phyloP scores from a whole-genome alignment of 1,140 invertebrate species.

The Metopolophium dirhodum region DNA sequence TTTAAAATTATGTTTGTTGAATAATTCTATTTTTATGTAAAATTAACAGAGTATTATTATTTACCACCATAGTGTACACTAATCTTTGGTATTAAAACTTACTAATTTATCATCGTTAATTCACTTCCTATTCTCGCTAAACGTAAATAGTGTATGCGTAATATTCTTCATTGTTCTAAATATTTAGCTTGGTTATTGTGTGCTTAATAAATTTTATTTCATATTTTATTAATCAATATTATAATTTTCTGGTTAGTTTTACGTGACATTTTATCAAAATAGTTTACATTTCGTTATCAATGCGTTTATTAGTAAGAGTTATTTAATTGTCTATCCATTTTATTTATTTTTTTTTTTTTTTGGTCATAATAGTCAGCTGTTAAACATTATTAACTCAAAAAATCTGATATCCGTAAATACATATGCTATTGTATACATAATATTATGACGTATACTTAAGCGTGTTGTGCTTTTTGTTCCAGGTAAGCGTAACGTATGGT shows the following conservation, averaged over 20 bases:
- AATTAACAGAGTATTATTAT: not conserved
- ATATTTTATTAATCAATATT: not conserved
- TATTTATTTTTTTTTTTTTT: not conserved
- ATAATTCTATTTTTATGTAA: not conserved
- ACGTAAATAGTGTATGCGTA: not conserved
- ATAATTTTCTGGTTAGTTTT: not conserved
- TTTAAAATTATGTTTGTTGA: not conserved
- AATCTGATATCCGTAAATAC: not conserved
- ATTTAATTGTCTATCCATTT: not conserved
- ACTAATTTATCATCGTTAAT: conserved; percentile 3
- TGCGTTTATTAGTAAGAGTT: not conserved
- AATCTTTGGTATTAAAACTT: conserved; percentile 7
- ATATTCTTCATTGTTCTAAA: not conserved
- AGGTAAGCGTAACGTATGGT: conserved; percentile 39
- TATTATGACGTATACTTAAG: not conserved
- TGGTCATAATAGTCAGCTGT: not conserved
- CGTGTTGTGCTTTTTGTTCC: conserved; percentile 38
- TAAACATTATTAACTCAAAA: not conserved
- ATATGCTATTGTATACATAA: not conserved
- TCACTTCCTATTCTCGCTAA: not conserved
- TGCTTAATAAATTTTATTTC: not conserved
- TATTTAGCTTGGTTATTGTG: not conserved
- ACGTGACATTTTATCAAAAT: not conserved
- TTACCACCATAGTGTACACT: not conserved
- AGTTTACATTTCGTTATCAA: not conserved